A percentile compares a stretch with the other conserved stretches of the same genome.
Conservation (phyloP, 2,888 invertebrate genomes). For the Villa cingulata region DNA sequence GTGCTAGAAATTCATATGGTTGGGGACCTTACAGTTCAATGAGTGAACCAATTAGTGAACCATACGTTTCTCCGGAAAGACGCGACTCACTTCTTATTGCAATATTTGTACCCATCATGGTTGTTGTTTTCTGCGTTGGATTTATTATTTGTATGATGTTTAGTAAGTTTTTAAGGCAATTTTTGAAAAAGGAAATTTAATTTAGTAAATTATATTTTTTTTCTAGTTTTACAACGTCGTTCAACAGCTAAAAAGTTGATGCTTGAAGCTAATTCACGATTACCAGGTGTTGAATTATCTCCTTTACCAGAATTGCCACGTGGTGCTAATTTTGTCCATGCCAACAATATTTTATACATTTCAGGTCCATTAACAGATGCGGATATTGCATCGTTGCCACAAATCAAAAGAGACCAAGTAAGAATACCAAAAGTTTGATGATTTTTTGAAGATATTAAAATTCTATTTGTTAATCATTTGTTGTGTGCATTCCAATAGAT, state of each 20-base stretch:
- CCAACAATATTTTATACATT: constrained; percentile 71
- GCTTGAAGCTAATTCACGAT: constrained; percentile 40
- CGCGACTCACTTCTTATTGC: constrained; percentile 44
- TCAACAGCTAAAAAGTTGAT: constrained; percentile 56
- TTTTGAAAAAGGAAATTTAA: no score
- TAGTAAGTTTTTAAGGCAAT: constrained; percentile 18
- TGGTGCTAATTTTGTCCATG: constrained; percentile 57
- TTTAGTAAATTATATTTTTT: background rate
- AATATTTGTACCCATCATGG: constrained; percentile 45
- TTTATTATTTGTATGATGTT: constrained; percentile 25
- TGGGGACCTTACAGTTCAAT: constrained; percentile 64
- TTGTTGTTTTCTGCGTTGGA: constrained; percentile 29
- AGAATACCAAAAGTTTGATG: background rate
- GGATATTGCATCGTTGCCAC: constrained; percentile 68
- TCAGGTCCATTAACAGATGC: constrained; percentile 52
- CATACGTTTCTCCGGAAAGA: constrained; percentile 28
- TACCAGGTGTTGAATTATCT: constrained; percentile 72
- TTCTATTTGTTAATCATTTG: background rate
- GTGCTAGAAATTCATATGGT: constrained; percentile 66
- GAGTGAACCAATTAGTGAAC: constrained; percentile 41
- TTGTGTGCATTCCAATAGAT: constrained; percentile 34
- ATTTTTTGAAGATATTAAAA: background rate
- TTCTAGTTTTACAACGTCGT: constrained; percentile 48
- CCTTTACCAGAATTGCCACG: constrained; percentile 68
- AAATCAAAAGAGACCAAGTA: constrained; percentile 65